These are phyloP conservation scores for Zaprionus nigranus DNA, from an alignment of 1,140 invertebrate species.

Conservation along the genomic window DNA sequence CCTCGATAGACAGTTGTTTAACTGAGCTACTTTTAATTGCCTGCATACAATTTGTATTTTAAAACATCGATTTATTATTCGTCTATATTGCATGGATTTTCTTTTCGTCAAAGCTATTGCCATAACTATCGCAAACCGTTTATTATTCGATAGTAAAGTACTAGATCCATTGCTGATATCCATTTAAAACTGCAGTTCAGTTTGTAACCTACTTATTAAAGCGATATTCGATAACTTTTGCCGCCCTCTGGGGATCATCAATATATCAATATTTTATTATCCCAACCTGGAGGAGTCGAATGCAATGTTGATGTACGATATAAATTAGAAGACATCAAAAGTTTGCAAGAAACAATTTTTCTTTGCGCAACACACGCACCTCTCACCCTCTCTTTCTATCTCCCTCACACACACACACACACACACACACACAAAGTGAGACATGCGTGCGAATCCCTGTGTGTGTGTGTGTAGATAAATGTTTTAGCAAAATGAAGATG, in stretches of 20 bases:
- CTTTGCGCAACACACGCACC: background rate
- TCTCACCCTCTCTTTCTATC: background rate
- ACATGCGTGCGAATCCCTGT: constrained; percentile 44
- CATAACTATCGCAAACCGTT: no score
- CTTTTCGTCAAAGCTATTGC: no score
- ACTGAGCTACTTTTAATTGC: no score
- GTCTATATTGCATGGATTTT: no score
- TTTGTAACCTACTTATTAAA: background rate
- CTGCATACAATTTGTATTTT: no score
- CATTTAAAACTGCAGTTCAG: background rate
- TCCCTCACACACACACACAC: background rate
- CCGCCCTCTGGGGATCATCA: background rate
- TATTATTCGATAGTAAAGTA: no score
- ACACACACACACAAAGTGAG: constrained; percentile 4
- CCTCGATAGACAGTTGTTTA: no score
- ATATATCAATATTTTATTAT: background rate
- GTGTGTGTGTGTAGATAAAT: constrained; percentile 65
- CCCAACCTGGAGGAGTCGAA: background rate
- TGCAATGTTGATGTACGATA: constrained; percentile 52
- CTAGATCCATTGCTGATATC: no score
- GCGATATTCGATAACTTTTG: background rate
- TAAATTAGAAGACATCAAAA: constrained; percentile 76
- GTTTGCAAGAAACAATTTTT: constrained; percentile 68
- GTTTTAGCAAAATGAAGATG: constrained; percentile 69
- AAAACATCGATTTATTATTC: no score